Evolutionary conservation across 2,888 invertebrate genomes (phyloP), one percentile per base, ranked within the genome.

Genomic region (Eupsilia transversa): DNA sequence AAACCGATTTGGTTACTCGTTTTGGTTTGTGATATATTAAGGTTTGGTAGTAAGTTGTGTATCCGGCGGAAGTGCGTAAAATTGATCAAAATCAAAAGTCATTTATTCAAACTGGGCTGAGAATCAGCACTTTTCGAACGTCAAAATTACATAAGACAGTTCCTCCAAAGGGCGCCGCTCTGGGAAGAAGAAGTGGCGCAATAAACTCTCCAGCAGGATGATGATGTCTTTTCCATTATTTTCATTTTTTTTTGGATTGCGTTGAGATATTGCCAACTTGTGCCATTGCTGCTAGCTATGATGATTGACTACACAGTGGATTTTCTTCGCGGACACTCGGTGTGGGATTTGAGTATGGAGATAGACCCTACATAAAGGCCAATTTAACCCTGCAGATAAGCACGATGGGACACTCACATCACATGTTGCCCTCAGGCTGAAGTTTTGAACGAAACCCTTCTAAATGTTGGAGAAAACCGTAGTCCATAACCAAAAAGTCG

Each of bases 1-100:
- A 64, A 52, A 59, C 52, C 61, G 46, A 74, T 79, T 75, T 74
- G 14, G 38, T 41, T 59, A 46, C 41, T 38, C n/a, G 23, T 35
- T 68, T 67, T 41, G 9, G 33, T 38, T 27, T 27, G 17, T 10
- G 23, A 78, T 46, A 27, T 54, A 60, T 72, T 60, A 10, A 10
- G 9, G 3, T 68, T 46, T n/a, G 41, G 27, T 30, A 6, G 17
- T 33, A 52, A 2, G 23, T 30, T 30, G 30, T 63, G 14, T 30
- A 17, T 17, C 27, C 5, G 6, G 30, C 17, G 23, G 9, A 33
- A 27, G 33, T 46, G 17, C 33, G 33, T 27, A 1, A 27, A 20
- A 4, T 30, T 20, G 5, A n/a, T n/a, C n/a, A n/a, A n/a, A n/a
- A n/a, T n/a, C n/a, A n/a, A n/a, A n/a, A n/a, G n/a, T n/a, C n/a